These are phyloP conservation scores for Bovichtus diacanthus DNA, from an alignment of 2,797 vertebrate species.

Conservation along the genomic window DNA sequence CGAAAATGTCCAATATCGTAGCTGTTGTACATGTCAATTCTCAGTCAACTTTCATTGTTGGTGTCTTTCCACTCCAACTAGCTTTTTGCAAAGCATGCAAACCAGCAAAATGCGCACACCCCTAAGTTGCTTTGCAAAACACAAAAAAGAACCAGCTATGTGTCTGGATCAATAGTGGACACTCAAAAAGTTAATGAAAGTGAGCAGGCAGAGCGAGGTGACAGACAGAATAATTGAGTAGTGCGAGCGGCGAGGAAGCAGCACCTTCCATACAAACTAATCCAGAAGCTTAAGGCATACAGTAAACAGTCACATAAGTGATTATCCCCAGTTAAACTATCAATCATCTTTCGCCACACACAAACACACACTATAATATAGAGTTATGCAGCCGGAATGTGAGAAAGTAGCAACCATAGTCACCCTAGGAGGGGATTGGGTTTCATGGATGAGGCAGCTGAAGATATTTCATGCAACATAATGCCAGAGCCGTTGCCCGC, in stretches of 20 bases:
- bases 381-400: slow-evolving; percentile 64
- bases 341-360: slow-evolving; percentile 66
- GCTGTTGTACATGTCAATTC: not conserved
- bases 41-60: slow-evolving; percentile 18
- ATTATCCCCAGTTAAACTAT: slow-evolving; percentile 71
- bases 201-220: slow-evolving; percentile 50
- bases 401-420: slow-evolving; percentile 69
- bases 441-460: slow-evolving; percentile 84
- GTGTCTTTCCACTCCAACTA: slow-evolving; percentile 12
- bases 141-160: slow-evolving; percentile 12
- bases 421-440: slow-evolving; percentile 75
- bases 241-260: slow-evolving; percentile 38
- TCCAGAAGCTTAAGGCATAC: slow-evolving; percentile 48
- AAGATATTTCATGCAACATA: slow-evolving; percentile 84
- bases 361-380: slow-evolving; percentile 50
- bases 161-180: slow-evolving; percentile 47
- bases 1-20: slow-evolving; percentile 11
- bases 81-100: slow-evolving; percentile 10
- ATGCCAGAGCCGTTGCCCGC: slow-evolving; percentile 65
- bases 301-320: slow-evolving; percentile 64
- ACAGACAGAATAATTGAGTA: slow-evolving; percentile 63
- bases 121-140: slow-evolving; percentile 16
- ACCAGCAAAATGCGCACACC: not conserved
- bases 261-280: slow-evolving; percentile 63
- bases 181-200: slow-evolving; percentile 36